Conservation (phyloP, 1,140 invertebrate genomes). For the Lepidurus apus region DNA sequence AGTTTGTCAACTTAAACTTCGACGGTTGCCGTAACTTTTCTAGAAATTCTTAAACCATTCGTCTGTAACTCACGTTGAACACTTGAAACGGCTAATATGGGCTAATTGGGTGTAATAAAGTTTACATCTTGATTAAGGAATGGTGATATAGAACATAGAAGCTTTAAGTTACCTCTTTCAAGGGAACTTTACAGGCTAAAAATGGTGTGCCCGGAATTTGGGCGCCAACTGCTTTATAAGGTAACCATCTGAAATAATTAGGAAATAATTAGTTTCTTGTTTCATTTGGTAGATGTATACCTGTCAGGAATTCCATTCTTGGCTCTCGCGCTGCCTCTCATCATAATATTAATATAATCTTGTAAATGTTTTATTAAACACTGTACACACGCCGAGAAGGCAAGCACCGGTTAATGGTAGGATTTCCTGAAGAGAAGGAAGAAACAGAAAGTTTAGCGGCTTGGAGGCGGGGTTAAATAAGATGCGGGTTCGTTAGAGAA, state of each 20-base stretch:
- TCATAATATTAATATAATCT: neutral
- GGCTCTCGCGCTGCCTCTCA: neutral
- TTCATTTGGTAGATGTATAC: neutral
- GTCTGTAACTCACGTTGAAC: too few relatives aligned
- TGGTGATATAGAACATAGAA: neutral
- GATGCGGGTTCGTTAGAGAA: too few relatives aligned
- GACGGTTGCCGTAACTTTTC: too few relatives aligned
- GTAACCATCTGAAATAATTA: conserved; percentile 56
- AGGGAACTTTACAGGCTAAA: conserved; percentile 71
- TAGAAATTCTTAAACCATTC: too few relatives aligned
- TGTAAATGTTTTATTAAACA: neutral
- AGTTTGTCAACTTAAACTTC: too few relatives aligned
- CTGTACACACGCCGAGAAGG: neutral
- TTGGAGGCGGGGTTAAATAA: too few relatives aligned
- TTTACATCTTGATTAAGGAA: neutral
- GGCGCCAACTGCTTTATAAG: conserved; percentile 59
- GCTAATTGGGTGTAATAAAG: too few relatives aligned
- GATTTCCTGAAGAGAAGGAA: too few relatives aligned
- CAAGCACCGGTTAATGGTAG: too few relatives aligned
- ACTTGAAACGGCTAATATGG: too few relatives aligned
- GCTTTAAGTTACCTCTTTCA: conserved; percentile 54
- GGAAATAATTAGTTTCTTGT: neutral
- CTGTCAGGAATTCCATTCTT: conserved; percentile 19
- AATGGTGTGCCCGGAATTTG: conserved; percentile 61
- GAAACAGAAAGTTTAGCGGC: too few relatives aligned